Percentiles rank a stretch among this genome's conserved stretches.
Evolutionary conservation across 2,888 invertebrate species (phyloP).

Genomic region (Teleiodes luculella): DNA sequence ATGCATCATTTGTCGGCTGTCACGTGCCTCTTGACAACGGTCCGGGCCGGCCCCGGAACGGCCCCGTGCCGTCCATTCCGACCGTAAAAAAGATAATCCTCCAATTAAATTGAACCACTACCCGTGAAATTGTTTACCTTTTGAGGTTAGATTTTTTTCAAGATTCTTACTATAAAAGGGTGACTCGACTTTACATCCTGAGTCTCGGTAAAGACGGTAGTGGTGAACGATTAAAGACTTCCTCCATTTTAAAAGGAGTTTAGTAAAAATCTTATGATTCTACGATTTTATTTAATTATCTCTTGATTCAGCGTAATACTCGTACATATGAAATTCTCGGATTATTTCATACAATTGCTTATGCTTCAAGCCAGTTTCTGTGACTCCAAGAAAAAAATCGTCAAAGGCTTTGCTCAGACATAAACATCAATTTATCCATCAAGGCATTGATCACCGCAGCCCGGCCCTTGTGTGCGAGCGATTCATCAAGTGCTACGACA

Average conservation of each 20-base stretch:
- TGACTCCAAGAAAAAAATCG: not conserved
- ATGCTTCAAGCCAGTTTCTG: no score
- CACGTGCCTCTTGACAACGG: slow-evolving; percentile 65
- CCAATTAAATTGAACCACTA: slow-evolving; percentile 72
- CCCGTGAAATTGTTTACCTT: slow-evolving; percentile 74
- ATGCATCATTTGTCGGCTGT: slow-evolving; percentile 70
- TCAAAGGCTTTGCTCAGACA: not conserved
- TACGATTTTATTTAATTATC: no score
- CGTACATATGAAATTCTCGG: not conserved
- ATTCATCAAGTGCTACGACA: slow-evolving; percentile 49
- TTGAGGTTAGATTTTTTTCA: slow-evolving; percentile 37
- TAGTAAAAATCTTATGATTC: no score
- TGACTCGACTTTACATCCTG: slow-evolving; percentile 16
- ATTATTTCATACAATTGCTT: not conserved
- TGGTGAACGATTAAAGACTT: slow-evolving; percentile 7
- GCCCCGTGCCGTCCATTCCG: slow-evolving; percentile 25
- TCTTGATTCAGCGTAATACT: slow-evolving; percentile 13
- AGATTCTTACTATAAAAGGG: slow-evolving; percentile 12
- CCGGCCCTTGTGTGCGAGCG: slow-evolving; percentile 25
- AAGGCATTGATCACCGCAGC: not conserved
- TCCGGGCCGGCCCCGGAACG: slow-evolving; percentile 35
- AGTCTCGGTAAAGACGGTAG: slow-evolving; percentile 24
- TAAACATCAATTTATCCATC: slow-evolving; percentile 3
- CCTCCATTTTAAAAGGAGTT: slow-evolving; percentile 2
- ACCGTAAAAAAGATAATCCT: slow-evolving; percentile 67